Base-by-base conservation (phyloP, 2,888 invertebrate species). In the Melanostoma mellinum region DNA sequence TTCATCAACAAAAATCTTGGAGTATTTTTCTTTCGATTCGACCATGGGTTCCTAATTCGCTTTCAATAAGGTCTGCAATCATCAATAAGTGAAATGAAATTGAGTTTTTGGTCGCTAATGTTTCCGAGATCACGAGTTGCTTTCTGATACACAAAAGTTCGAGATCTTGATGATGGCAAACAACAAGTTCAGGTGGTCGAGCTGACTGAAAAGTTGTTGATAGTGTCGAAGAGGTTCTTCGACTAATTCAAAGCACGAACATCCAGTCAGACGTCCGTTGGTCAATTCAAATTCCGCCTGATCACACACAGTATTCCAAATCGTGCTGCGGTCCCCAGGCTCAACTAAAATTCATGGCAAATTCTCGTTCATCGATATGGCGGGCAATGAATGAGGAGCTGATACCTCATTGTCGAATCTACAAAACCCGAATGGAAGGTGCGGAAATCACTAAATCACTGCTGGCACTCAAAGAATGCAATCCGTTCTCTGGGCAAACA, bases 241-340 rank as follows among this genome's bases (percentile, higher is more conserved):
- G 96, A 90, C 93, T 98, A 42, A 98, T 99, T 86, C 97, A 97
- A 94, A 84, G 96, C 96, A 10, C 92, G 99, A 88, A 99, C 99
- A 10, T 98, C 99, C 6, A 99, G 99, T 67, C 96, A 97, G 92
- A 99, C 99, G 44, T 98, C 98, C 99, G 44, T 98, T 98, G 67
- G 99, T 99, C 69, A 99, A 99, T 92, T 95, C 97, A 81, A 99
- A 99, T 92, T 99, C 99, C 68, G 99, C 99, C 52, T 94, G 99
- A 87, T 99, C 99, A 78, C 99, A 99, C 93, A 99, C 99, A 74
- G 98, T 99, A 88, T 99, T 99, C 93, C 99, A 99, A 93, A 98
- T 99, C 86, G 95, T 98, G 86, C 93, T 99, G 78, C 93, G 97
- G 52, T 94, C 94, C 81, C 94, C 95, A 58, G 95, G 95, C 88